Base-by-base conservation (phyloP, 2,888 invertebrate genomes). In the Coelopa pilipes region DNA sequence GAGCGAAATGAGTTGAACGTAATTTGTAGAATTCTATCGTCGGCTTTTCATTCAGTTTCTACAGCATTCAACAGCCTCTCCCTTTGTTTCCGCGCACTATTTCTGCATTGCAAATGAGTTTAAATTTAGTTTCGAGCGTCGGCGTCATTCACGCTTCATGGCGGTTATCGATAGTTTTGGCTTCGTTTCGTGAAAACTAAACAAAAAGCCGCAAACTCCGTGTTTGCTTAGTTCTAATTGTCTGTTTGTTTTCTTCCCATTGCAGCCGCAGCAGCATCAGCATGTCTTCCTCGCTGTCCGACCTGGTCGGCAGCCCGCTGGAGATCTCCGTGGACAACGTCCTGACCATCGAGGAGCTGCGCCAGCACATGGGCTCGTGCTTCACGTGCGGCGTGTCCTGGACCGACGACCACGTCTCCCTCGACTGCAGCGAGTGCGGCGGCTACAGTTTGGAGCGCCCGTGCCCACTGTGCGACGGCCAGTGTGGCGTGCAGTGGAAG, bases 341-440 rank as follows among this genome's bases (percentile, higher is more conserved):
- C 73, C 86, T 92, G 76, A 92, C 92, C 76, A 92, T 93, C 80
- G 93, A 93, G 85, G 92, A 92, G 82, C 87, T 93, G 77, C 90
- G 92, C 69, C 89, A 90, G 74, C 92, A 93, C 82, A 89, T 93
- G 84, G 92, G 92, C 85, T 92, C 92, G 78, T 93, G 93, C 85
- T 93, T 93, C 85, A 92, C 92, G 86, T 95, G 94, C 86, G 93
- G 94, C 70, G 93, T 94, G 45, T 93, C 92, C 79, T 95, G 94
- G 94, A 90, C 90, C 80, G 92, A 93, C 82, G 91, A 92, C 80
- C 93, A 94, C 85, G 92, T 93, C 60, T 93, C 93, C 11, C 88
- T 93, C 65, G 93, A 93, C 84, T 95, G 94, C 86, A 89, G 90
- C 67, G 94, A 95, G 85, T 95, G 94, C 84, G 94, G 94, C 60